These are phyloP conservation scores for Paradoxurus hermaphroditus DNA, from an alignment of 2,113 vertebrate species.

Conservation along the genomic window DNA sequence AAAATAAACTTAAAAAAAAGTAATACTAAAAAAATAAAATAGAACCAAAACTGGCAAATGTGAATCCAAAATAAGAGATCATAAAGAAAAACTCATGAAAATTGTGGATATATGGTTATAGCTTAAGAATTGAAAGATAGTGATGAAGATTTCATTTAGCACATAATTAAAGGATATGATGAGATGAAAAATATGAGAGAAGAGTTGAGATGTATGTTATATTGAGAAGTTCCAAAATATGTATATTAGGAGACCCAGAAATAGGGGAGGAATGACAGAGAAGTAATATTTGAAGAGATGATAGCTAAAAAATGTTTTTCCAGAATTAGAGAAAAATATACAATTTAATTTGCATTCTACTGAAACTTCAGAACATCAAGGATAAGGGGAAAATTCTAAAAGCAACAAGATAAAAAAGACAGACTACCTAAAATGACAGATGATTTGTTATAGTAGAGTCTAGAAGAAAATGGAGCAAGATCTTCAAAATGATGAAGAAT, in stretches of 20 bases:
- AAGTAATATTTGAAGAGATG: not conserved
- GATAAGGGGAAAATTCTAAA: conserved; percentile 33
- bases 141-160: not conserved
- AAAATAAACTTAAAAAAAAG: not conserved
- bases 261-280: not conserved
- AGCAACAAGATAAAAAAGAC: not conserved
- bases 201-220: not conserved
- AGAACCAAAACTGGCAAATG: not conserved
- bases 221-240: not conserved
- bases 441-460: conserved; percentile 1
- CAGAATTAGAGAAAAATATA: not conserved
- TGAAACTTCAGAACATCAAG: not conserved
- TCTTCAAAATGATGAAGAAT: not conserved
- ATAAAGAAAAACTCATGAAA: not conserved
- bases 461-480: not conserved
- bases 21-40: not conserved
- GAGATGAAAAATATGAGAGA: not conserved
- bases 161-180: not conserved
- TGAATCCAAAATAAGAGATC: not conserved
- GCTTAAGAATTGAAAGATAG: not conserved
- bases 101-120: not conserved
- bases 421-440: not conserved
- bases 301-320: not conserved
- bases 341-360: not conserved
- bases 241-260: not conserved